These are phyloP conservation scores for Autographa pulchrina DNA, from an alignment of 2,888 invertebrate species.

Conservation along the genomic window DNA sequence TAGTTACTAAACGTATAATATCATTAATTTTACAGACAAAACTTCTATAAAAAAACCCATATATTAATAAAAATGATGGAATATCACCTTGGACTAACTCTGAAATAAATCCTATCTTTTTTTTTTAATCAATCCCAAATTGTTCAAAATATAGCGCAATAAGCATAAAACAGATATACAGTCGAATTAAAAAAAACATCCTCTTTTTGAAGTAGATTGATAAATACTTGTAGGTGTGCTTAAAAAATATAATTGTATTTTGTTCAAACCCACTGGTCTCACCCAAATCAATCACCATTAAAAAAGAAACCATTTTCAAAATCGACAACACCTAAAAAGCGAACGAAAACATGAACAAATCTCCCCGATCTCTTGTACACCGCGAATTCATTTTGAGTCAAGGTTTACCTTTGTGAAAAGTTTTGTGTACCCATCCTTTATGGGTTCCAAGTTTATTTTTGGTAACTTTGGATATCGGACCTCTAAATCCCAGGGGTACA, in stretches of 20 bases:
- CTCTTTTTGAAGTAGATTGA: background rate
- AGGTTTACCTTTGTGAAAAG: slow-evolving; percentile 44
- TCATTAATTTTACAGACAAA: too few relatives aligned
- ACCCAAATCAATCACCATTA: background rate
- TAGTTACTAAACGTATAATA: too few relatives aligned
- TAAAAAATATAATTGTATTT: background rate
- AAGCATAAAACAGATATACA: too few relatives aligned
- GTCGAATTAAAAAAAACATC: too few relatives aligned
- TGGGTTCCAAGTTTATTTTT: slow-evolving; percentile 57
- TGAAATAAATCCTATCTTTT: too few relatives aligned
- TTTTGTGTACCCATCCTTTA: slow-evolving; percentile 46
- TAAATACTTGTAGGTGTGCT: background rate
- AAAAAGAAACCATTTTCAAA: slow-evolving; percentile 1
- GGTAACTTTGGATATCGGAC: slow-evolving; percentile 47
- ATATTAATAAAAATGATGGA: too few relatives aligned
- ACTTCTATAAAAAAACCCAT: too few relatives aligned
- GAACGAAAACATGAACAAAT: background rate
- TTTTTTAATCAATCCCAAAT: too few relatives aligned
- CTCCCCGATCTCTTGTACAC: slow-evolving; percentile 2
- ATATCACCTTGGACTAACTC: too few relatives aligned
- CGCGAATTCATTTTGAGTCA: slow-evolving; percentile 29
- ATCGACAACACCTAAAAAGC: background rate
- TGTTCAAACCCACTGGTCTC: background rate
- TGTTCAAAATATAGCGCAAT: too few relatives aligned
- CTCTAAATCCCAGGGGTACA: slow-evolving; percentile 43